Evolutionary conservation across 2,888 invertebrate genomes (phyloP).

Genomic region (Leptinotarsa rubiginosa): DNA sequence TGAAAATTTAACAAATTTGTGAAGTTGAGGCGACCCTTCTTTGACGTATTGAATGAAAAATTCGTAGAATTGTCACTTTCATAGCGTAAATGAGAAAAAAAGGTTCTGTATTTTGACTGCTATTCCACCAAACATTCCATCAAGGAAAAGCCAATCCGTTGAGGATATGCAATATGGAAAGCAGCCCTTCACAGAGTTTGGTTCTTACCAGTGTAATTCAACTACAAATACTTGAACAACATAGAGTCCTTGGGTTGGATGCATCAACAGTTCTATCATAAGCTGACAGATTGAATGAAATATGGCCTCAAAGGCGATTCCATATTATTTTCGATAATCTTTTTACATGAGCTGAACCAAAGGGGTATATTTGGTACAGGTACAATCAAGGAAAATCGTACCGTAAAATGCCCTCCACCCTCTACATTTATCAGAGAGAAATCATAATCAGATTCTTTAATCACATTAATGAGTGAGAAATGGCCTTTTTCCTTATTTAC

Average conservation of each 20-base stretch:
- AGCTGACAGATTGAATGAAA: constrained; percentile 4
- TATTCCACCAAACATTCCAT: background rate
- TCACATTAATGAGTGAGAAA: background rate
- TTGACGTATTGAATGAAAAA: too few species aligned
- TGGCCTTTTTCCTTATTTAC: background rate
- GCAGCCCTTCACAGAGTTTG: background rate
- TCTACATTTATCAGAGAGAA: too few species aligned
- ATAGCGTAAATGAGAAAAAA: background rate
- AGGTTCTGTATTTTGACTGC: background rate
- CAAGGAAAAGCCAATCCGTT: background rate
- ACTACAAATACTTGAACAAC: background rate
- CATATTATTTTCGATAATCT: background rate
- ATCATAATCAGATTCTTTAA: too few species aligned
- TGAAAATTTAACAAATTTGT: too few species aligned
- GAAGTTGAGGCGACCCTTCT: too few species aligned
- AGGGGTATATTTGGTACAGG: background rate
- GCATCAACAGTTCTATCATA: background rate
- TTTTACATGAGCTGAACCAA: background rate
- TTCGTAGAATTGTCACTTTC: too few species aligned
- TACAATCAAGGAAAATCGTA: background rate
- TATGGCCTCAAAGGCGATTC: background rate
- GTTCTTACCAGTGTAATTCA: background rate
- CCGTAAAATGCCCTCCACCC: background rate
- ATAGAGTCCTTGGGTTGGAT: background rate
- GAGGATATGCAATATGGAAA: background rate